Evolutionary conservation across 2,888 invertebrate genomes (phyloP), one percentile per base, ranked within the genome.

Genomic region (Colostygia pectinataria): DNA sequence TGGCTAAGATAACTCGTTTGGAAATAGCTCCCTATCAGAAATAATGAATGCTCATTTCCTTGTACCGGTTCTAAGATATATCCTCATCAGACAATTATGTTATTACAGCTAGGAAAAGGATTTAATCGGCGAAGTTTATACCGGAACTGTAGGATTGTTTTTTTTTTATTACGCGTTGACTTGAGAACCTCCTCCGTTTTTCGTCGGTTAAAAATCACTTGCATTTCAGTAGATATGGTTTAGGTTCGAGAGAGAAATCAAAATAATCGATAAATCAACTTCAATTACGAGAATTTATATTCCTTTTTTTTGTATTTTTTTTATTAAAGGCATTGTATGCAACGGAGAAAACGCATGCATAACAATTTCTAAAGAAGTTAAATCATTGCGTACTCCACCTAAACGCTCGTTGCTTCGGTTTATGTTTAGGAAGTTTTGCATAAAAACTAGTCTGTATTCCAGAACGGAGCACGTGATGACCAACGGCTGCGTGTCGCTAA

Each of bases 401-500:
- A 20, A 20, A 4, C 18, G 18, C 2, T 40, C 23, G 25, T 31
- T 23, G 25, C 20, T 15, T 29, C 9, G n/a, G 31, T 39, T 29
- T 1, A 18, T 28, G 13, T 31, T 58, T 37, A 53, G 48, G 49
- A 53, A 48, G 63, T 71, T 69, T 77, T 76, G 72, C 77, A 86
- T 80, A 79, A 80, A 67, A 77, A 77, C 73, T 82, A 83, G 86
- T 93, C 91, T 83, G 81, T 74, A 73, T 87, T 84, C 81, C 82
- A 91, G 90, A 68, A 91, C 91, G 65, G 91, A 91, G 69, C 91
- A 91, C 59, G 89, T 91, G 70, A 89, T 91, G 90, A 90, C 89
- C 20, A 89, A 94, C 78, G 95, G 95, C 59, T 96, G 96, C 84
- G 95, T 96, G 47, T 92, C 95, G 41, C 92, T 96, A 74, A 93